phyloP scores from a whole-genome alignment of 2,888 invertebrate species.

The Druceiella hillmani region DNA sequence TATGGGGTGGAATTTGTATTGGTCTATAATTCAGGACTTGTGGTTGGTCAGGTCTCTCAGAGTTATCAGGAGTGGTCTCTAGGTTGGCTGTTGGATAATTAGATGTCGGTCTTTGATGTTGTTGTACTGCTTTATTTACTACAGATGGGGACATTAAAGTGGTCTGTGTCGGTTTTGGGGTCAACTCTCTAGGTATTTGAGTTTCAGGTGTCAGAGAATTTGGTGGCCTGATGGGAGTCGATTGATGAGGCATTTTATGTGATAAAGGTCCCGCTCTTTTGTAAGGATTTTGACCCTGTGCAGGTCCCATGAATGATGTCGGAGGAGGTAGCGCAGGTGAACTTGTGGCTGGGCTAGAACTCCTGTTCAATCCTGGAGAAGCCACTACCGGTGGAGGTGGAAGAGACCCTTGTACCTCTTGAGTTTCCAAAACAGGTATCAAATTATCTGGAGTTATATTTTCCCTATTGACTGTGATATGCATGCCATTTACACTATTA shows the following conservation, averaged over 20 bases:
- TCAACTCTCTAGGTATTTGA: slow-evolving; percentile 30
- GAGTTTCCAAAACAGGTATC: too few relatives aligned
- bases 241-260: slow-evolving; percentile 38
- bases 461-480: slow-evolving; percentile 32
- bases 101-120: slow-evolving; percentile 33
- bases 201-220: slow-evolving; percentile 24
- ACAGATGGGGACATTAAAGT: slow-evolving; percentile 37
- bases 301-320: slow-evolving; percentile 29
- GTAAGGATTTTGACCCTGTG: slow-evolving; percentile 38
- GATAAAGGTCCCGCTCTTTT: slow-evolving; percentile 45
- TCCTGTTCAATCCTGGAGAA: slow-evolving; percentile 13
- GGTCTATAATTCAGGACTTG: slow-evolving; percentile 27
- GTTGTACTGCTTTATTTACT: slow-evolving; percentile 35
- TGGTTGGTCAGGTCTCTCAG: slow-evolving; percentile 57
- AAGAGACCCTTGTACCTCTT: slow-evolving; percentile 13
- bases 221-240: slow-evolving; percentile 23
- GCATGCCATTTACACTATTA: slow-evolving; percentile 38
- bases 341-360: slow-evolving; percentile 16
- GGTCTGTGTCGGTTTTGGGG: slow-evolving; percentile 32
- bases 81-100: slow-evolving; percentile 53
- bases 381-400: slow-evolving; percentile 23
- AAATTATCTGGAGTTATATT: slow-evolving; percentile 27
- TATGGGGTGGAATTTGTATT: slow-evolving; percentile 30
- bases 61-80: slow-evolving; percentile 63
- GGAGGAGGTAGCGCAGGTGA: slow-evolving; percentile 26